Conservation (phyloP, 1,140 invertebrate genomes). For the Drosophila nigromelanica region DNA sequence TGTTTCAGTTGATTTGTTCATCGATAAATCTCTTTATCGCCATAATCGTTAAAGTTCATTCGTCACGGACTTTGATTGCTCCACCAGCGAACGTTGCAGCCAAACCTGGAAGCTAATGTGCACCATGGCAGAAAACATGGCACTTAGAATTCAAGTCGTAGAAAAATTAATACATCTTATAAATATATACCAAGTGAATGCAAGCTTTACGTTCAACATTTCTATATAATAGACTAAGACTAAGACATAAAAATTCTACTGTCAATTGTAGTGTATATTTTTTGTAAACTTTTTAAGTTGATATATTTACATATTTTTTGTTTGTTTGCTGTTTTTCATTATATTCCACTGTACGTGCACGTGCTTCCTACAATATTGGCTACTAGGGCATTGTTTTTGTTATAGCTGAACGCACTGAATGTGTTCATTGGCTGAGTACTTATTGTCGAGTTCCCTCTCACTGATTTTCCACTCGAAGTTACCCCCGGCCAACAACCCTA, state of each 20-base stretch:
- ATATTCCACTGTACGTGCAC: slow-evolving; percentile 28
- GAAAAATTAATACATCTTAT: no score
- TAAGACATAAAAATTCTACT: no score
- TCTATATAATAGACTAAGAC: no score
- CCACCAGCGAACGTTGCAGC: slow-evolving; percentile 31
- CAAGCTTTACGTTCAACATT: no score
- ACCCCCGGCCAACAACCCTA: neutral
- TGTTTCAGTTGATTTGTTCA: slow-evolving; percentile 72
- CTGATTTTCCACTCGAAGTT: neutral
- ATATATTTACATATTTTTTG: no score
- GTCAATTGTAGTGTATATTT: no score
- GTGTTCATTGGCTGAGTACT: slow-evolving; percentile 51
- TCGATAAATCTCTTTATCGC: slow-evolving; percentile 80
- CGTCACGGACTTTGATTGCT: slow-evolving; percentile 73
- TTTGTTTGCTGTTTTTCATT: neutral
- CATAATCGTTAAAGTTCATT: slow-evolving; percentile 80
- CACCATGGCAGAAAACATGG: slow-evolving; percentile 7
- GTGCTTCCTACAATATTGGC: slow-evolving; percentile 3
- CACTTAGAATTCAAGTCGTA: no score
- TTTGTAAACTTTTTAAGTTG: no score
- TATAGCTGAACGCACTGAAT: slow-evolving; percentile 51
- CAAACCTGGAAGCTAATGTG: slow-evolving; percentile 19
- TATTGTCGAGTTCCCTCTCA: slow-evolving; percentile 1
- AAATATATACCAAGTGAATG: no score
- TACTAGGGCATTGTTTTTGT: slow-evolving; percentile 39